Evolutionary conservation across 1,140 invertebrate genomes (phyloP).

Genomic region (Coelopa frigida): DNA sequence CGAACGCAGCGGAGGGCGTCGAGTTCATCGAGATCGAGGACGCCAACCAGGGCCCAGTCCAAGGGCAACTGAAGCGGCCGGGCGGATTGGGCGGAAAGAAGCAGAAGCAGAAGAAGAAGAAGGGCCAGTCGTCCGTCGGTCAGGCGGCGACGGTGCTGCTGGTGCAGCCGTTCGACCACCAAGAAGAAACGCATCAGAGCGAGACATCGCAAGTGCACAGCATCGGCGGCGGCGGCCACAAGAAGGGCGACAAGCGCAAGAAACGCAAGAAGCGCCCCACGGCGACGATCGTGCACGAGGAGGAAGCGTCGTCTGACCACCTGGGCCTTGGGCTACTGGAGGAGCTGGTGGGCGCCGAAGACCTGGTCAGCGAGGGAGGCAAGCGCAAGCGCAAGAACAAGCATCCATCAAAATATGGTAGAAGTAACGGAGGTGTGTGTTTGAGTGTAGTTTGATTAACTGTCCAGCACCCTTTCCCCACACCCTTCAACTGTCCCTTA

Average conservation of each 20-base stretch:
- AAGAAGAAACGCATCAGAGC: conserved; percentile 7
- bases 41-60: conserved; percentile 14
- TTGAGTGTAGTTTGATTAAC: conserved; percentile 42
- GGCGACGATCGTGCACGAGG: conserved; percentile 18
- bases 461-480: conserved; percentile 36
- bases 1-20: conserved; percentile 17
- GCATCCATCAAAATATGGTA: conserved; percentile 41
- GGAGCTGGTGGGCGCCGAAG: conserved; percentile 25
- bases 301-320: conserved; percentile 20
- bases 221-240: not conserved
- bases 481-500: too few species aligned
- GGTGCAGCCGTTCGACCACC: conserved; percentile 22
- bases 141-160: conserved; percentile 32
- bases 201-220: not conserved
- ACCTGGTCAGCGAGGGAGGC: conserved; percentile 19
- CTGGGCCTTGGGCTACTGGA: conserved; percentile 32
- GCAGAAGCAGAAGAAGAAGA: conserved; percentile 21
- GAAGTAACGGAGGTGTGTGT: conserved; percentile 43
- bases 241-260: conserved; percentile 23
- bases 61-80: conserved; percentile 20
- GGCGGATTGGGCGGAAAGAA: conserved; percentile 28
- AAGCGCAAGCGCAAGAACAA: conserved; percentile 33
- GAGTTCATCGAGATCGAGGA: conserved; percentile 39
- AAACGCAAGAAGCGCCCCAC: conserved; percentile 29
- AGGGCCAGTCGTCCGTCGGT: conserved; percentile 18